Evolutionary conservation across 2,888 invertebrate species (phyloP).

Genomic region (Ellobium chinense): DNA sequence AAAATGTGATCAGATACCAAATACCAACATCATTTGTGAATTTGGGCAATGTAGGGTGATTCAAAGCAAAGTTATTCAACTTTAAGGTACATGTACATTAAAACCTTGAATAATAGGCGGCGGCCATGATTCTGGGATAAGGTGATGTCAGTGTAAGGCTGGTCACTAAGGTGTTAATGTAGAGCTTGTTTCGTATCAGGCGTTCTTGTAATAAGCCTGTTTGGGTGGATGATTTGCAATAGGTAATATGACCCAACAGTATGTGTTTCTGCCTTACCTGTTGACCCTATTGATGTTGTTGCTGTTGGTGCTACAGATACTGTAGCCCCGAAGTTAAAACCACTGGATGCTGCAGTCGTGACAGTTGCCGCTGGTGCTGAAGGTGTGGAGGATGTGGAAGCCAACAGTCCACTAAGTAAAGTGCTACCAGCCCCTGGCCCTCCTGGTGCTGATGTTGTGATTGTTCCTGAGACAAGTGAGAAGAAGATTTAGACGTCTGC

Average conservation of each 20-base stretch:
- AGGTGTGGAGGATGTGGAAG: constrained; percentile 21
- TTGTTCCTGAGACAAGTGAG: no score
- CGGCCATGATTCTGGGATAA: no score
- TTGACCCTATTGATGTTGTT: constrained; percentile 4
- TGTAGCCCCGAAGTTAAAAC: constrained; percentile 34
- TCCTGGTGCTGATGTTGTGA: no score
- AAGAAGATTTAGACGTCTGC: no score
- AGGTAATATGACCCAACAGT: not conserved
- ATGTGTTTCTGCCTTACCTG: constrained; percentile 7
- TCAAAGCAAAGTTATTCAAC: not conserved
- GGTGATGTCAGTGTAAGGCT: no score
- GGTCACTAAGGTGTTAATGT: no score
- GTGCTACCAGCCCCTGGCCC: constrained; percentile 20
- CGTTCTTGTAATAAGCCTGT: no score
- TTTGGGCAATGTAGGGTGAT: no score
- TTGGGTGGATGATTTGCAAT: no score
- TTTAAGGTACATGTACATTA: not conserved
- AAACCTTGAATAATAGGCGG: not conserved
- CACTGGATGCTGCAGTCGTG: constrained; percentile 37
- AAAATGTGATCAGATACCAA: no score
- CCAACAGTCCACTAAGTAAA: constrained; percentile 2
- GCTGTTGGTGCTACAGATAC: constrained; percentile 17
- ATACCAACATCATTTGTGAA: no score
- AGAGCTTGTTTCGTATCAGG: no score
- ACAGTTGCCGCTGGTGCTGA: constrained; percentile 35